phyloP scores from a whole-genome alignment of 64 coral and sea anemone species.

The Montipora sp. region DNA sequence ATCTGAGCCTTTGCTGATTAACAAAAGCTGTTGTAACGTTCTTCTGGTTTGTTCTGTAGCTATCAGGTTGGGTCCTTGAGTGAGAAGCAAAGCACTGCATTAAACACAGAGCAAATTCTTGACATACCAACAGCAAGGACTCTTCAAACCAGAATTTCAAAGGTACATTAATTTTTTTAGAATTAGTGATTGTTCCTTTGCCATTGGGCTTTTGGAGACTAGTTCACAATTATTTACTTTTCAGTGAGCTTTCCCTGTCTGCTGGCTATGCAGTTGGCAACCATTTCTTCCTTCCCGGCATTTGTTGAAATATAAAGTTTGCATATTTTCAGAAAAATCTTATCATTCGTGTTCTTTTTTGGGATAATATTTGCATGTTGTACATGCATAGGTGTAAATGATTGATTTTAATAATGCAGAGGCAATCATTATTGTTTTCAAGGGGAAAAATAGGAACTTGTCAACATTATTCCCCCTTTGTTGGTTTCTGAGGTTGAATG shows the following conservation, averaged over 20 bases:
- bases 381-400: too few species aligned
- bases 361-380: too few species aligned
- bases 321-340: too few species aligned
- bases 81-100: not conserved
- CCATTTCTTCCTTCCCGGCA: too few species aligned
- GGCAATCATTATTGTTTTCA: too few species aligned
- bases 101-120: not conserved
- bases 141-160: slow-evolving; percentile 7
- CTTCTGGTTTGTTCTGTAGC: not conserved
- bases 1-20: too few species aligned
- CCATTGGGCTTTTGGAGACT: too few species aligned
- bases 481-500: not conserved
- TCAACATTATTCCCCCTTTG: not conserved
- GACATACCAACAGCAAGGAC: slow-evolving; percentile 1
- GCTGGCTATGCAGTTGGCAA: too few species aligned
- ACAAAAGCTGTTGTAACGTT: too few species aligned
- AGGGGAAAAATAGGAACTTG: not conserved
- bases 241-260: not conserved
- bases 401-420: too few species aligned
- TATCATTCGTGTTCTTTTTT: too few species aligned
- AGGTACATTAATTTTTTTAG: not conserved
- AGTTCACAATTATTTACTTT: not conserved
- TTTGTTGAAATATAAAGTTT: too few species aligned
- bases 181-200: not conserved
- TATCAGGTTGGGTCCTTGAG: slow-evolving; percentile 11